Evolutionary conservation across 2,888 invertebrate genomes (phyloP), one percentile per base, ranked within the genome.

Genomic region (Eledona agricola): DNA sequence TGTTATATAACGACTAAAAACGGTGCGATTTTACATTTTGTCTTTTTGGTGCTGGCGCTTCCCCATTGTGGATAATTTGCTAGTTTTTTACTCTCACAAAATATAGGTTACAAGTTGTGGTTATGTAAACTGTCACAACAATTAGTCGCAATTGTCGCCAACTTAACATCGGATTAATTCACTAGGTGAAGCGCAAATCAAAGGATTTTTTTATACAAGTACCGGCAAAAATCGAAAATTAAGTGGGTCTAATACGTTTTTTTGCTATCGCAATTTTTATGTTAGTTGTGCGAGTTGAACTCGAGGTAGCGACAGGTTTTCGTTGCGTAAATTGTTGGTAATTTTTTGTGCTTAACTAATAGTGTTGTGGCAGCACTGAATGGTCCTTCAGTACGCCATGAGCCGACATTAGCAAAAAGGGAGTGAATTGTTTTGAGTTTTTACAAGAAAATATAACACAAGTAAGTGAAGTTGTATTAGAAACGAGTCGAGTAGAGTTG

Each of bases 41-140:
- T 94, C 94, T 71, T 94, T 94, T 72, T 94, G 94, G 79, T 94
- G 94, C 71, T 94, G 94, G 63, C 91, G 81, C 80, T 94, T 94
- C 62, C 94, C 94, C 94, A 94, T 94, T 72, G 83, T 89, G 19
- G 3, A 20, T 2, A 4, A 1, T 34, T 5, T 13, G 1, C 7
- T 11, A n/a, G 10, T 15, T 15, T 50, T 3, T 40, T n/a, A 20
- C 10, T 22, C n/a, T n/a, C n/a, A n/a, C n/a, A n/a, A n/a, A n/a
- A n/a, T n/a, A n/a, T n/a, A n/a, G n/a, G n/a, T n/a, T n/a, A n/a
- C n/a, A n/a, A n/a, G n/a, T n/a, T n/a, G n/a, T n/a, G n/a, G n/a
- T n/a, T n/a, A n/a, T n/a, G n/a, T n/a, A n/a, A n/a, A n/a, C n/a
- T n/a, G n/a, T n/a, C n/a, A n/a, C n/a, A n/a, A n/a, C n/a, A n/a